phyloP scores from a whole-genome alignment of 2,888 invertebrate genomes.

The Hyles lineata region DNA sequence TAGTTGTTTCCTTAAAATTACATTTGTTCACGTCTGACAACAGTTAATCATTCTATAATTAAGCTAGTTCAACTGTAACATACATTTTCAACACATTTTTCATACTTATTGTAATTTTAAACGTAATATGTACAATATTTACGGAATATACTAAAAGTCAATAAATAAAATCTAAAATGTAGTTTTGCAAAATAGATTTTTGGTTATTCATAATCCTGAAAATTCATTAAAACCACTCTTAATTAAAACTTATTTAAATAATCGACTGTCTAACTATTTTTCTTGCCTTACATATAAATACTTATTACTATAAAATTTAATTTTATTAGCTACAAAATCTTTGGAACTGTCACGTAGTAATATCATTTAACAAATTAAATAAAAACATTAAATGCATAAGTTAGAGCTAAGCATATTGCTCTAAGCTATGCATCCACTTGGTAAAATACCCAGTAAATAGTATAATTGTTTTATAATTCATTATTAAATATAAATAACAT shows the following conservation, averaged over 20 bases:
- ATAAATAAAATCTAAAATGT: no score
- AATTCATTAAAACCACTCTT: not conserved
- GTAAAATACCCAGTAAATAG: no score
- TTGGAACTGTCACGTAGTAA: slow-evolving; percentile 7
- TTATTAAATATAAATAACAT: no score
- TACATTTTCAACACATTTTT: no score
- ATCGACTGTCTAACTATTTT: not conserved
- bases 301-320: not conserved
- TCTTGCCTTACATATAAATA: not conserved
- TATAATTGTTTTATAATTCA: no score
- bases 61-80: not conserved
- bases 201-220: not conserved
- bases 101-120: no score
- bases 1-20: not conserved
- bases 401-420: not conserved
- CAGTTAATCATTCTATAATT: not conserved
- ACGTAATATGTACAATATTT: no score
- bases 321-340: not conserved
- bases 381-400: not conserved
- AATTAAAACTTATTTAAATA: not conserved
- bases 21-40: slow-evolving; percentile 6
- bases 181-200: not conserved
- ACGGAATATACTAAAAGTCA: no score
- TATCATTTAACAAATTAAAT: not conserved
- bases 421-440: no score